phyloP scores from a whole-genome alignment of 2,797 vertebrate genomes.

The Phoxinus dragarum region DNA sequence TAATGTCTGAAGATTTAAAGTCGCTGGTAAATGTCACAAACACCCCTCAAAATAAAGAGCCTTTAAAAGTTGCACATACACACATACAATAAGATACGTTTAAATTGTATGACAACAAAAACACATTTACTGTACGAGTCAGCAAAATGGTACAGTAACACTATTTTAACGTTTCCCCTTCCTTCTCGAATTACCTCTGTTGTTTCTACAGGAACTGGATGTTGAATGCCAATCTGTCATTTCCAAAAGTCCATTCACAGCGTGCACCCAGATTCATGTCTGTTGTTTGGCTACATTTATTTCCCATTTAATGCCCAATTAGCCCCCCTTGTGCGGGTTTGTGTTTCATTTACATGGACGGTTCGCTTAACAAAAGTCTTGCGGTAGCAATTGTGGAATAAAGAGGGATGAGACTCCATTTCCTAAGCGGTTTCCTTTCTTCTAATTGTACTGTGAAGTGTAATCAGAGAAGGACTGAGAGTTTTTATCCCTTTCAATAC shows the following conservation, averaged over 20 bases:
- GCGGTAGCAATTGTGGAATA: constrained; percentile 50
- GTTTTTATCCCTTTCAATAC: constrained; percentile 29
- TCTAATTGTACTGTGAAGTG: constrained; percentile 36
- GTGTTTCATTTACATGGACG: constrained; percentile 57
- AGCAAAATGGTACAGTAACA: neutral
- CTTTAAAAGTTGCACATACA: neutral
- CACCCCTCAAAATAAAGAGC: neutral
- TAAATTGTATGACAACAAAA: neutral
- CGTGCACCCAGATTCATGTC: constrained; percentile 40
- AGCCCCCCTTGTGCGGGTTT: constrained; percentile 38
- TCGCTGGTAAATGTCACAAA: neutral
- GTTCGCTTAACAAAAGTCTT: constrained; percentile 48
- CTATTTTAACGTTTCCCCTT: neutral
- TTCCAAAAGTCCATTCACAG: constrained; percentile 34
- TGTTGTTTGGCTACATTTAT: constrained; percentile 50
- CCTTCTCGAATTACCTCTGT: constrained; percentile 27
- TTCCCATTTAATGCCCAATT: constrained; percentile 62
- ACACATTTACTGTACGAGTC: neutral
- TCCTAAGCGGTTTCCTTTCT: constrained; percentile 43
- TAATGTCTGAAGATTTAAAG: neutral
- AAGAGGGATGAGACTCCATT: constrained; percentile 41
- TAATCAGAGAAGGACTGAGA: constrained; percentile 48
- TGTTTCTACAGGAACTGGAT: constrained; percentile 39
- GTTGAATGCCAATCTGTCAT: constrained; percentile 48
- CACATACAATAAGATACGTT: neutral